Base-by-base conservation (phyloP, 2,888 invertebrate genomes). In the Ormyrus rosae region DNA sequence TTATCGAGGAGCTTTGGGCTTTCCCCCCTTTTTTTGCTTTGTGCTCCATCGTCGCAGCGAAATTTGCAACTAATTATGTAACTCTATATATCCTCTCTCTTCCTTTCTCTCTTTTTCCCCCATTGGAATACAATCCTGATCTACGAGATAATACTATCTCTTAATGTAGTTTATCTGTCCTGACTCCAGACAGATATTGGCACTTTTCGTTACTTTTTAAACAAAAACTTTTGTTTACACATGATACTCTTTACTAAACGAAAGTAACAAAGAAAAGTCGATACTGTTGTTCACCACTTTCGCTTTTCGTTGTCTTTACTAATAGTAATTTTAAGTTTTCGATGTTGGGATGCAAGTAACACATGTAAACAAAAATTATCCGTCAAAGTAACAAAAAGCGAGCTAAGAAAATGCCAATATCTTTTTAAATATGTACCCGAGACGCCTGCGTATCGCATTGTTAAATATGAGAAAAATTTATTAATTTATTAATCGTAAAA, bases 31-130 rank as follows among this genome's bases (percentile, higher is more conserved):
- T 2, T 34, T 68, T n/a, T 13, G 51, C 50, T 60, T 67, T 48
- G 34, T 58, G 58, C 61, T 78, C 74, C 78, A 61, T 56, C 13
- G 60, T 46, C 19, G 51, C 13, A 34, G 74, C 55, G 56, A n/a
- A 68, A 70, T 74, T 78, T 55, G 64, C 56, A 72, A 81, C 60
- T 79, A 79, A 76, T 79, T 67, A 75, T 13, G 65, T 77, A 78
- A 81, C 71, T 53, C 72, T 78, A 67, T 60, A 78, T 58, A 69
- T 65, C 13, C 34, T 34, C 34, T 34, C 34, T 34, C 34, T 34
- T 34, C 34, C 34, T 34, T 34, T 34, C 34, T 34, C 34, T 34
- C 34, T 34, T 67, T 50, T 58, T 67, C 55, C 53, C 73, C 65
- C 60, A 74, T 55, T 78, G 73, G 74, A 81, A 74, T 74, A 70